These are phyloP conservation scores for Adrianichthys oophorus DNA, from an alignment of 2,797 vertebrate genomes.

Conservation along the genomic window DNA sequence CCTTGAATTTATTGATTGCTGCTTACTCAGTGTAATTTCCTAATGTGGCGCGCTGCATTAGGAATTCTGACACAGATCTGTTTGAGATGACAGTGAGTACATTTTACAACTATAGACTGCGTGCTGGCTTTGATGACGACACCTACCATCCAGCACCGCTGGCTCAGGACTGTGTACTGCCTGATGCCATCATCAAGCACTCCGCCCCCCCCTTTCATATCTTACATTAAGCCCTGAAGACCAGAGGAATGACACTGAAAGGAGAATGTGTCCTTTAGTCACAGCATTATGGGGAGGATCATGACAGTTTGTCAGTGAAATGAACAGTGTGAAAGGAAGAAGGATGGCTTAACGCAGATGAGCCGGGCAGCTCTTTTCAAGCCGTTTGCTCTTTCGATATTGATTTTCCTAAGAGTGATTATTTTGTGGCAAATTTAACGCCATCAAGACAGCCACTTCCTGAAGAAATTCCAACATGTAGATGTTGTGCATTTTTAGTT, in stretches of 20 bases:
- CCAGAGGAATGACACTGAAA: constrained; percentile 56
- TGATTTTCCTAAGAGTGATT: constrained; percentile 16
- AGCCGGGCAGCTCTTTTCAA: neutral
- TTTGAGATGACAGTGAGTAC: constrained; percentile 56
- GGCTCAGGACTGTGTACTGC: constrained; percentile 24
- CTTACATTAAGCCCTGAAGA: constrained; percentile 51
- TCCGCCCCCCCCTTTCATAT: constrained; percentile 11
- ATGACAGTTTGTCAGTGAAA: constrained; percentile 24
- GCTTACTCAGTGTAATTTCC: constrained; percentile 55
- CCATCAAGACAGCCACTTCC: neutral
- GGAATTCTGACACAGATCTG: constrained; percentile 49
- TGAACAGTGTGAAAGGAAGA: constrained; percentile 13
- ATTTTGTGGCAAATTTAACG: constrained; percentile 12
- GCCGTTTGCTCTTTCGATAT: constrained; percentile 1
- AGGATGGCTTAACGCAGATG: constrained; percentile 3
- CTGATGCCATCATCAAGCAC: constrained; percentile 17
- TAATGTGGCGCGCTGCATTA: constrained; percentile 45
- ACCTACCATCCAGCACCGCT: constrained; percentile 18
- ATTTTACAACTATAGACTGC: constrained; percentile 62
- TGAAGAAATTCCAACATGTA: constrained; percentile 1
- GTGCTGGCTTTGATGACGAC: constrained; percentile 51
- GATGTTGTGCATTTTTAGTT: neutral
- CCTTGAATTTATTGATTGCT: constrained; percentile 73
- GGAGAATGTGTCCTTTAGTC: constrained; percentile 51
- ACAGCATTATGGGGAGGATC: constrained; percentile 24